Evolutionary conservation across 2,888 invertebrate genomes (phyloP).

Genomic region (Drosophila tripunctata): DNA sequence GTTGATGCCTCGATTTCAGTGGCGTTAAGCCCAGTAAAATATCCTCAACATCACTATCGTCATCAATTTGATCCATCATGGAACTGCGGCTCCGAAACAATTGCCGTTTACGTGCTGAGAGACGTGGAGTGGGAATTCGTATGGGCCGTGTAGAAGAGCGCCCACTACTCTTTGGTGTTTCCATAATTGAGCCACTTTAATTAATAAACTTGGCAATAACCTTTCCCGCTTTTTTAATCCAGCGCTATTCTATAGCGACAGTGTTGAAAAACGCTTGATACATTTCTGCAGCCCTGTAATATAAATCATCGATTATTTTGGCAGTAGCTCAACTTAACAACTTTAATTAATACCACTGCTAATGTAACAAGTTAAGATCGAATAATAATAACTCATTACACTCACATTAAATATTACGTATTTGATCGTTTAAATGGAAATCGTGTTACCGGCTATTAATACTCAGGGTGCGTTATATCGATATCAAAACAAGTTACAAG

Average conservation of each 20-base stretch:
- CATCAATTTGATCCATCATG: slow-evolving; percentile 48
- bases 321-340: too few relatives aligned
- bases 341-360: not conserved
- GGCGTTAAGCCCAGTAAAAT: slow-evolving; percentile 71
- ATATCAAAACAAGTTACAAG: not conserved
- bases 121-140: slow-evolving; percentile 85
- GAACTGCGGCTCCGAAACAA: slow-evolving; percentile 84
- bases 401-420: too few relatives aligned
- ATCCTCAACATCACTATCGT: slow-evolving; percentile 61
- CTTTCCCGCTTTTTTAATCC: slow-evolving; percentile 68
- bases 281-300: not conserved
- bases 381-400: too few relatives aligned
- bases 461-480: too few relatives aligned
- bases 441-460: too few relatives aligned
- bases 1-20: slow-evolving; percentile 29
- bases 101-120: slow-evolving; percentile 87
- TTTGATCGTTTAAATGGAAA: too few relatives aligned
- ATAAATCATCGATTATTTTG: not conserved
- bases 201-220: slow-evolving; percentile 25
- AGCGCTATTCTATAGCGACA: slow-evolving; percentile 36
- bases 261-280: slow-evolving; percentile 33
- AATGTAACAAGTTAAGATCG: not conserved
- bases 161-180: slow-evolving; percentile 78
- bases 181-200: slow-evolving; percentile 67
- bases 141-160: slow-evolving; percentile 56